Percentiles rank a stretch among this genome's conserved stretches.
Conservation (phyloP, 2,113 vertebrate species). For the Lontra canadensis region DNA sequence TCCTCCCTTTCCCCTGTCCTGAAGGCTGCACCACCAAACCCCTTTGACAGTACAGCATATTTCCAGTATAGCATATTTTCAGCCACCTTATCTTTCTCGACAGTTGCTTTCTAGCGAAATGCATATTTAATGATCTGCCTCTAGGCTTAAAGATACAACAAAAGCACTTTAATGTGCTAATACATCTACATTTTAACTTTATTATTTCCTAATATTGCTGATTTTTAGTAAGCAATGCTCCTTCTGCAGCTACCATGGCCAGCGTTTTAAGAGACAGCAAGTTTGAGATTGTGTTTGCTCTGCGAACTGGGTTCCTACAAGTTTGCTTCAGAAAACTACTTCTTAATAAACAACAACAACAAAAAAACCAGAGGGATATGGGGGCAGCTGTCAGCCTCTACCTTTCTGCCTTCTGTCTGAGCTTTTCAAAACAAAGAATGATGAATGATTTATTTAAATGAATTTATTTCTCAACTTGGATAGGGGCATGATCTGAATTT, state of each 20-base stretch:
- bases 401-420: constrained; percentile 73
- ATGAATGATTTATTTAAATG: constrained; percentile 77
- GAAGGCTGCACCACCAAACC: constrained; percentile 74
- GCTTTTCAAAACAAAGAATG: constrained; percentile 77
- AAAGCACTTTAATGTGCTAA: constrained; percentile 83
- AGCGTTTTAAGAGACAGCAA: constrained; percentile 49
- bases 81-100: constrained; percentile 85
- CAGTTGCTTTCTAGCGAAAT: constrained; percentile 88
- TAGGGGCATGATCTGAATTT: constrained; percentile 74
- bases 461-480: constrained; percentile 71
- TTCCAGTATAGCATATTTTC: constrained; percentile 78
- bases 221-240: constrained; percentile 60
- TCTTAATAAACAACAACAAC: constrained; percentile 53
- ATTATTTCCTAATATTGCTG: constrained; percentile 80
- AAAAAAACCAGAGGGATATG: not conserved
- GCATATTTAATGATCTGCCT: constrained; percentile 89
- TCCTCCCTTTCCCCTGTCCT: constrained; percentile 52
- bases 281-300: constrained; percentile 62
- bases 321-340: constrained; percentile 69
- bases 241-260: constrained; percentile 45
- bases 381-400: constrained; percentile 66
- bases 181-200: constrained; percentile 81
- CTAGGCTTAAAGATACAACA: constrained; percentile 88
- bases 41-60: constrained; percentile 61
- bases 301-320: constrained; percentile 52